A percentile compares a stretch with the other conserved stretches of the same genome.
Conservation (phyloP, 2,797 vertebrate species). For the Valencia hispanica region DNA sequence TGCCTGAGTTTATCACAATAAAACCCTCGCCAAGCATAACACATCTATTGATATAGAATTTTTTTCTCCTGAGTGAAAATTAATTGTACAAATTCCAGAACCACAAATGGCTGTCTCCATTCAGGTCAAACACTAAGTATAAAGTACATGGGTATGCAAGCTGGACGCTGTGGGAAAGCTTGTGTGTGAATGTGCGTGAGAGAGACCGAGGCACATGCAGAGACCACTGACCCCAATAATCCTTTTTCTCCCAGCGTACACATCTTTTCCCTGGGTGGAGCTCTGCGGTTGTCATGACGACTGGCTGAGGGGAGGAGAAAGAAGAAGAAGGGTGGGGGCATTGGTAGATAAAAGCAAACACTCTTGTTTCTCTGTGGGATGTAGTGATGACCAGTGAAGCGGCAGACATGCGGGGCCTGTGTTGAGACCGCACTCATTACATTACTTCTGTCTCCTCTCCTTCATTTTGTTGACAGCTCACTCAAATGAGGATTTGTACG, state of each 20-base stretch:
- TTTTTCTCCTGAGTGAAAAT: neutral
- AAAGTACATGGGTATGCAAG: slow-evolving; percentile 26
- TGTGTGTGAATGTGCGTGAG: slow-evolving; percentile 28
- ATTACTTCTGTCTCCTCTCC: slow-evolving; percentile 66
- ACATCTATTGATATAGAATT: slow-evolving; percentile 1
- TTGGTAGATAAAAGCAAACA: slow-evolving; percentile 63
- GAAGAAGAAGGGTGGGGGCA: neutral
- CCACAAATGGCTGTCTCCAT: slow-evolving; percentile 24
- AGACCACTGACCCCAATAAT: slow-evolving; percentile 77
- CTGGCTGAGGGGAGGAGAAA: slow-evolving; percentile 27
- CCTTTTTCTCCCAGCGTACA: slow-evolving; percentile 68
- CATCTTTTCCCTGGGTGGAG: slow-evolving; percentile 75
- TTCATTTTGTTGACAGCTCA: slow-evolving; percentile 59
- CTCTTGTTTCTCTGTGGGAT: slow-evolving; percentile 70
- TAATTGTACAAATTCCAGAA: slow-evolving; percentile 27
- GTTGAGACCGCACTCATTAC: slow-evolving; percentile 61
- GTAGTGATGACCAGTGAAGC: slow-evolving; percentile 66
- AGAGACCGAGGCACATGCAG: slow-evolving; percentile 35
- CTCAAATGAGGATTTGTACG: slow-evolving; percentile 34
- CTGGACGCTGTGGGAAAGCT: slow-evolving; percentile 29
- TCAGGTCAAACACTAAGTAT: slow-evolving; percentile 14
- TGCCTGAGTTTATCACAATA: neutral
- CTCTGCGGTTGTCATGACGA: slow-evolving; percentile 69
- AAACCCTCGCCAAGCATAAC: slow-evolving; percentile 1
- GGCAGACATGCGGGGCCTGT: slow-evolving; percentile 56